Evolutionary conservation across 2,888 invertebrate species (phyloP), one percentile per base, ranked within the genome.

Genomic region (Yponomeuta malinellus): DNA sequence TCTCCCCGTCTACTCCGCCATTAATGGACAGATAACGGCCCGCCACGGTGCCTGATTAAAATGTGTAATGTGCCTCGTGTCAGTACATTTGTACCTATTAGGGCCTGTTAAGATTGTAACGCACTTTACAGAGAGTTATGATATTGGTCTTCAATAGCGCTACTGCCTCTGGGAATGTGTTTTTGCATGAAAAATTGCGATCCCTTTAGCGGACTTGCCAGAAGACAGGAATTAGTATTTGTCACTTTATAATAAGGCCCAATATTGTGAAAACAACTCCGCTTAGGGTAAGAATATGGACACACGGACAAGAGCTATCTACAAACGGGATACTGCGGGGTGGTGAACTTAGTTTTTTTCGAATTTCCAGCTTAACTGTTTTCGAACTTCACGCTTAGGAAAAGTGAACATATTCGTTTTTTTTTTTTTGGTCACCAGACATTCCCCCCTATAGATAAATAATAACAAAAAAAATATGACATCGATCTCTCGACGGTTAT

Each of bases 1-100:
- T 84, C 82, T 83, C 81, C 82, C 83, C 48, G 68, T 48, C 80
- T 79, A 77, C 79, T 80, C 82, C 78, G 78, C 88, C 89, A 89
- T 89, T 89, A 89, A 83, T 77, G 78, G 72, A 73, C 74, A 77
- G 89, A 89, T 89, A 88, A 79, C 76, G 76, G 67, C n/a, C 37
- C 67, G 10, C 67, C 43, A 59, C 52, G 52, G 15, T 59, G 52
- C 52, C 52, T 59, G 52, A 59, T 59, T 59, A 59, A 59, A 59
- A 59, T 59, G 52, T 59, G 52, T 59, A 59, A 59, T 59, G 52
- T 59, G 52, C 52, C 52, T 15, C 52, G 52, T 15, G 52, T 59
- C 52, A 59, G 52, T 12, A 59, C 52, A 59, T 59, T 59, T 59
- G 52, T 59, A 59, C 52, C 52, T 59, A 59, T 59, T 59, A 59